phyloP scores from a whole-genome alignment of 2,113 vertebrate species.

The Anolis carolinensis region DNA sequence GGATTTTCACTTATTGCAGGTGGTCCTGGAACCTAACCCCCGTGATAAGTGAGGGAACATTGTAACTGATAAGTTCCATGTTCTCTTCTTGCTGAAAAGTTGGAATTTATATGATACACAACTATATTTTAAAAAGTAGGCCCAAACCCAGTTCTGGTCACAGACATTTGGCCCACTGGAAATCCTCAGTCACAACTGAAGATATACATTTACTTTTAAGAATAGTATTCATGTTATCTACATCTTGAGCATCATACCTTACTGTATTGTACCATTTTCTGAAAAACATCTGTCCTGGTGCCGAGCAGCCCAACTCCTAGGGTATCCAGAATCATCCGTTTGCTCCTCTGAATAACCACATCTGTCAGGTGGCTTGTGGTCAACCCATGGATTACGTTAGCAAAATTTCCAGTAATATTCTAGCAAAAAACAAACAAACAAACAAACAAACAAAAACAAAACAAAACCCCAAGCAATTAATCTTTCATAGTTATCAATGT shows the following conservation, averaged over 20 bases:
- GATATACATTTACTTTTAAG: neutral
- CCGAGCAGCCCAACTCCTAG: slow-evolving; percentile 90
- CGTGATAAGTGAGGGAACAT: too few relatives aligned
- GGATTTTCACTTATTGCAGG: too few relatives aligned
- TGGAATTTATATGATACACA: too few relatives aligned
- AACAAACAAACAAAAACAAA: too few relatives aligned
- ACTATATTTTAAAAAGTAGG: too few relatives aligned
- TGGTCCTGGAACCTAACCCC: too few relatives aligned
- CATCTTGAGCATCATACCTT: slow-evolving; percentile 76
- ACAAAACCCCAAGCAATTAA: neutral
- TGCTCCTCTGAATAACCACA: slow-evolving; percentile 83
- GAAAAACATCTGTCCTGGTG: slow-evolving; percentile 84
- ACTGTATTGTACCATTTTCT: slow-evolving; percentile 83
- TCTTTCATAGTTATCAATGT: neutral
- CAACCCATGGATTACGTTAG: slow-evolving; percentile 80
- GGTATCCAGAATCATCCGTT: slow-evolving; percentile 93
- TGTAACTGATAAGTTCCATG: too few relatives aligned
- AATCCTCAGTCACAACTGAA: too few relatives aligned
- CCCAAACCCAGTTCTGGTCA: neutral
- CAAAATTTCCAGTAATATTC: slow-evolving; percentile 91
- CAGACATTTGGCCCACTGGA: too few relatives aligned
- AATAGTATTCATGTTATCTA: neutral
- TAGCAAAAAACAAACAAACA: slow-evolving; percentile 49
- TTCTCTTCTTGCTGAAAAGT: too few relatives aligned
- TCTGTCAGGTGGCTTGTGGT: slow-evolving; percentile 83